phyloP scores from a whole-genome alignment of 2,888 invertebrate species.

The Sphecodes monilicornis region DNA sequence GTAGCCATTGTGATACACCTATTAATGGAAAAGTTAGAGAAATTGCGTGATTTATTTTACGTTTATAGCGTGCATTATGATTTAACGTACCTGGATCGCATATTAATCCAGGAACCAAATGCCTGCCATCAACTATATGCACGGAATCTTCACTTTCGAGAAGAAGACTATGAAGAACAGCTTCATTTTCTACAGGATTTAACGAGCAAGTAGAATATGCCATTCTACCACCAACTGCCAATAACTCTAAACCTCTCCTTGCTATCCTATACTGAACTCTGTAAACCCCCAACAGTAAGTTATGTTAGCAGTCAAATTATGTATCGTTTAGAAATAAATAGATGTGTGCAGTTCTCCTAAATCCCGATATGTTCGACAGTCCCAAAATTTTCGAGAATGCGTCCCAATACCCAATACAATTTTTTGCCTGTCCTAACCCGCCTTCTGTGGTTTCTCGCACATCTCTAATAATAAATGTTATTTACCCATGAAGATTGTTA shows the following conservation, averaged over 20 bases:
- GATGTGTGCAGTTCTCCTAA: too few species aligned
- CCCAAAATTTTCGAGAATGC: too few species aligned
- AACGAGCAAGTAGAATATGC: constrained; percentile 99
- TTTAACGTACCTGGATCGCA: constrained; percentile 87
- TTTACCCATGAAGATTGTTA: constrained; percentile 94
- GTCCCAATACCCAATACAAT: too few species aligned
- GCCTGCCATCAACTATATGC: constrained; percentile 91
- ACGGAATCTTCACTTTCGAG: constrained; percentile 91
- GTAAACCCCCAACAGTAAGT: constrained; percentile 47
- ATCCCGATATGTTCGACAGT: too few species aligned
- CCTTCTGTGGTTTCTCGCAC: too few species aligned
- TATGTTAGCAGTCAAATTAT: constrained; percentile 31
- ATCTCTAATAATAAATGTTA: constrained; percentile 46
- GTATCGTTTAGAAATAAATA: not conserved
- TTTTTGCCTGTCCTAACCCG: too few species aligned
- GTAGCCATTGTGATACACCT: constrained; percentile 93
- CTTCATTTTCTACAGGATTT: constrained; percentile 98
- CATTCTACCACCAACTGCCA: constrained; percentile 93
- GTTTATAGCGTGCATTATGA: not conserved
- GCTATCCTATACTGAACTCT: constrained; percentile 95
- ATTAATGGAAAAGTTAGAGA: constrained; percentile 27
- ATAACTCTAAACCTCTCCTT: constrained; percentile 94
- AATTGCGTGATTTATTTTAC: constrained; percentile 11
- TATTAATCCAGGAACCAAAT: constrained; percentile 92
- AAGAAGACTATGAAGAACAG: constrained; percentile 94